These are phyloP conservation scores for Eudorcas thomsonii DNA, from an alignment of 2,113 vertebrate species.

Conservation along the genomic window DNA sequence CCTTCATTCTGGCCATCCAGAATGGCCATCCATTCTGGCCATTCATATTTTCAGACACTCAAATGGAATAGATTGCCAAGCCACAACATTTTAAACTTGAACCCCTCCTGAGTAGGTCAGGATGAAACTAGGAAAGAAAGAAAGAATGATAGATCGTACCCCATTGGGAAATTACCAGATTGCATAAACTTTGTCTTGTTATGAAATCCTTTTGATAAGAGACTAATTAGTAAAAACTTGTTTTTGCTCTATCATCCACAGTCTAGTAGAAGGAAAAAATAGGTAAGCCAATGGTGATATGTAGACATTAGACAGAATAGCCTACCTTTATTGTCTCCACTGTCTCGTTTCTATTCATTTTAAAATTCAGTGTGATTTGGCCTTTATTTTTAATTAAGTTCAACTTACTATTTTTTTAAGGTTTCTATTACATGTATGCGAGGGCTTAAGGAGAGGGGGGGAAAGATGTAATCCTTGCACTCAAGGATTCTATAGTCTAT, in stretches of 20 bases:
- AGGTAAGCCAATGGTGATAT: background rate
- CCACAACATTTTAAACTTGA: background rate
- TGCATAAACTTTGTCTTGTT: background rate
- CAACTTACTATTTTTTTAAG: background rate
- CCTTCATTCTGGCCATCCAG: background rate
- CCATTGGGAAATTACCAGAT: background rate
- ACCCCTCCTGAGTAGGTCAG: background rate
- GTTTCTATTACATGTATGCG: background rate
- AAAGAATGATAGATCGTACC: background rate
- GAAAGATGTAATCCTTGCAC: background rate
- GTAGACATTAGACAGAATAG: background rate
- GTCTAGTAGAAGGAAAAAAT: background rate
- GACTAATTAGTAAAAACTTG: background rate
- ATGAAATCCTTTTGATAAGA: background rate
- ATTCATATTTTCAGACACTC: background rate
- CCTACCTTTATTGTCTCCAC: background rate
- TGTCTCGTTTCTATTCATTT: background rate
- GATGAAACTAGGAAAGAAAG: slow-evolving; percentile 14
- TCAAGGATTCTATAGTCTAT: background rate
- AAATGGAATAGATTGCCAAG: background rate
- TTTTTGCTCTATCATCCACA: background rate
- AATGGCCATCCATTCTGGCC: background rate
- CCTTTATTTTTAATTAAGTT: slow-evolving; percentile 25
- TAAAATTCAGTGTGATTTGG: background rate
- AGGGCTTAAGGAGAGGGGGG: background rate